Evolutionary conservation across 2,113 vertebrate genomes (phyloP).

Genomic region (Telmatochromis sp.): DNA sequence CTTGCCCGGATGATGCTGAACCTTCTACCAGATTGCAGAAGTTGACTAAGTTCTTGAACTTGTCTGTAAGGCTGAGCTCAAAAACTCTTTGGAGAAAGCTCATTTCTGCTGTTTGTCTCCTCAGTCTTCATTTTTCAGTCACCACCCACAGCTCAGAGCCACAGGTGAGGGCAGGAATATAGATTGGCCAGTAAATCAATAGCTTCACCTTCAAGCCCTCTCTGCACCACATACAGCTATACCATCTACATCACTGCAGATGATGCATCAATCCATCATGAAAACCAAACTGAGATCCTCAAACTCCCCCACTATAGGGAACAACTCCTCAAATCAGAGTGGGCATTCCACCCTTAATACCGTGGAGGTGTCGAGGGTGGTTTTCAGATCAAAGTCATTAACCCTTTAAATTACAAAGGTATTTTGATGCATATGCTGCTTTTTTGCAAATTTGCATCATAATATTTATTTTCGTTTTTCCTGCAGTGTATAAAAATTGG

Average conservation of each 20-base stretch:
- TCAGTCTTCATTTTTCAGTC: not conserved
- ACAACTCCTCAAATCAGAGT: not conserved
- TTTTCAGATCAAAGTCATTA: not conserved
- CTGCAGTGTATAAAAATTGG: too few relatives aligned
- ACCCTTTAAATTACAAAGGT: too few relatives aligned
- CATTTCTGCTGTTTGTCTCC: not conserved
- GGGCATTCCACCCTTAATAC: not conserved
- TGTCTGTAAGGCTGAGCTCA: not conserved
- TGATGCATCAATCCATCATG: not conserved
- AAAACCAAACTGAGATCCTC: not conserved
- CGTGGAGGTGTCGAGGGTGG: not conserved
- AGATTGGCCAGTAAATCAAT: not conserved
- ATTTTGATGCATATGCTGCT: too few relatives aligned
- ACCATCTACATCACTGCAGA: not conserved
- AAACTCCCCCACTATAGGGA: not conserved
- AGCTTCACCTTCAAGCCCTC: not conserved
- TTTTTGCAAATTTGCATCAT: too few relatives aligned
- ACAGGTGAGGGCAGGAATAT: not conserved
- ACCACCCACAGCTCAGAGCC: not conserved
- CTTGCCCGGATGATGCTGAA: too few relatives aligned
- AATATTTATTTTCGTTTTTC: too few relatives aligned
- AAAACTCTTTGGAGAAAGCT: not conserved
- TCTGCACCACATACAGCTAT: not conserved
- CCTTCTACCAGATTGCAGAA: too few relatives aligned
- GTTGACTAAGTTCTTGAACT: not conserved